phyloP scores from a whole-genome alignment of 1,140 invertebrate genomes.

The Brachionus calyciflorus region DNA sequence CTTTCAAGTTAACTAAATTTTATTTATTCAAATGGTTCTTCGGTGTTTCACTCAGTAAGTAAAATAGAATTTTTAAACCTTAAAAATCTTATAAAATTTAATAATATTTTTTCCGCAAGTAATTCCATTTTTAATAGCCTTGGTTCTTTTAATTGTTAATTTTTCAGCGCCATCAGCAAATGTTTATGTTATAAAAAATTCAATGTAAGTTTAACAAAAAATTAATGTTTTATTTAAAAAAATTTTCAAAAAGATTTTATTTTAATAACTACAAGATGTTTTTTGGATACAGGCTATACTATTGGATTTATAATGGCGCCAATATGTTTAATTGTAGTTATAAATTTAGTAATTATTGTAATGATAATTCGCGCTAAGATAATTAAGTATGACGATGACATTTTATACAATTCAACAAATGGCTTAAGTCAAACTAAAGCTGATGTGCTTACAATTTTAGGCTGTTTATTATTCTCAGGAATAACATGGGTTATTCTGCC shows the following conservation, averaged over 20 bases:
- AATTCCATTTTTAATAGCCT: not conserved
- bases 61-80: not conserved
- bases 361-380: not conserved
- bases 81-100: not conserved
- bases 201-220: not conserved
- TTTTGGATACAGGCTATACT: not conserved
- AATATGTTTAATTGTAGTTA: not conserved
- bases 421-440: not conserved
- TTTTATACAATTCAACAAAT: not conserved
- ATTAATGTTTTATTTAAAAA: not conserved
- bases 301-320: not conserved
- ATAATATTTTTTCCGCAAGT: slow-evolving; percentile 13
- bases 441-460: not conserved
- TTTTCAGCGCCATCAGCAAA: not conserved
- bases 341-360: not conserved
- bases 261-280: slow-evolving; percentile 18
- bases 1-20: slow-evolving; percentile 7
- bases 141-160: not conserved
- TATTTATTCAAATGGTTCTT: slow-evolving; percentile 16
- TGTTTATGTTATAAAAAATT: slow-evolving; percentile 5
- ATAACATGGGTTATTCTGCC: slow-evolving; percentile 19
- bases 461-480: not conserved
- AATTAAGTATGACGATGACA: not conserved
- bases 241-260: not conserved
- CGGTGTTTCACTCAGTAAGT: not conserved